Evolutionary conservation across 2,888 invertebrate species (phyloP), one percentile per base, ranked within the genome.

Genomic region (Pseudanteris insignis): DNA sequence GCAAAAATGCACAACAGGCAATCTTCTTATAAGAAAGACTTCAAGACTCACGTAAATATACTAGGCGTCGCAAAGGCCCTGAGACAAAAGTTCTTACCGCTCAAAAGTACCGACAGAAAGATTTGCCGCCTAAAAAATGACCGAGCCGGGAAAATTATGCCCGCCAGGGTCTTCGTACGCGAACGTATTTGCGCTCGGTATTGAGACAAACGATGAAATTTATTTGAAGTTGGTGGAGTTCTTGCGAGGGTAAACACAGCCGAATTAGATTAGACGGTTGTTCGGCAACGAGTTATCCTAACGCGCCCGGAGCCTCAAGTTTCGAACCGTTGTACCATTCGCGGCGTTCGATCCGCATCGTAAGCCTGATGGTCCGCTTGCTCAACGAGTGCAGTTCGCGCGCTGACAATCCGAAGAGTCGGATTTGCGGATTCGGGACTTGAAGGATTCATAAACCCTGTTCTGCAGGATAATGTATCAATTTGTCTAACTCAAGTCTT

Each of bases 201-300:
- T 46, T 30, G 51, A 59, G 46, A 51, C 46, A 44, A 59, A 51
- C 36, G 28, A 30, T 15, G 15, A 13, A 34, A 51, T 59, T 51
- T 46, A 46, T 51, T 41, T 29, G 21, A 15, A 46, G 14, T 26
- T 18, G 25, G 15, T 12, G 15, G 21, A 28, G 14, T 28, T 26
- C n/a, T 8, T 24, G 47, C 36, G 48, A 54, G 41, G 48, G 53
- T 54, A 48, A 60, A 54, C 43, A 43, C 40, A 26, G 41, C 47
- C 37, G 38, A 54, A 60, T 54, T 60, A 60, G 53, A 60, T 60
- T 48, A 54, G 47, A 54, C 40, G 50, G 29, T 37, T 47, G 47
- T 32, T 15, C 13, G 38, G 37, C 14, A 47, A 48, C 37, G 41
- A 60, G 54, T 54, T 25, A 48, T 25, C 36, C 48, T 48, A 60